A percentile compares a stretch with the other conserved stretches of the same genome.
phyloP scores from a whole-genome alignment of 2,888 invertebrate genomes.

The Julus scanicus region DNA sequence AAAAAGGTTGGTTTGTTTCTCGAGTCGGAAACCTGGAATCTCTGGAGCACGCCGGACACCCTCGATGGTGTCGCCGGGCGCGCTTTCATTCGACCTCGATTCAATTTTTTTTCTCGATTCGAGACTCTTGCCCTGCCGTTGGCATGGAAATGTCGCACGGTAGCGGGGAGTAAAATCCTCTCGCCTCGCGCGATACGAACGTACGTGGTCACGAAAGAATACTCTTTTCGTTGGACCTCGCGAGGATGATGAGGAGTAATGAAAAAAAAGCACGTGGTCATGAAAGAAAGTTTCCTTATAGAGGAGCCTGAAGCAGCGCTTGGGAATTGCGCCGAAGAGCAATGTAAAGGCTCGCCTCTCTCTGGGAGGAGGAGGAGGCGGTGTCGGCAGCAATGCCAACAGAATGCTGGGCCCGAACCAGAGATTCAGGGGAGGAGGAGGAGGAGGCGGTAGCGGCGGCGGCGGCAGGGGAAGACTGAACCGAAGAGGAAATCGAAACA shows the following conservation, averaged over 20 bases:
- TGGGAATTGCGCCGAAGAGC: slow-evolving; percentile 57
- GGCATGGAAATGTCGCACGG: no score
- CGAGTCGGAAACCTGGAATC: neutral
- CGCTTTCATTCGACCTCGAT: no score
- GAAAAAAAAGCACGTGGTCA: neutral
- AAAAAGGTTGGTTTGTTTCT: slow-evolving; percentile 63
- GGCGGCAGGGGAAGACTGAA: slow-evolving; percentile 37
- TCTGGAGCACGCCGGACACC: neutral
- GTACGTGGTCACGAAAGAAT: no score
- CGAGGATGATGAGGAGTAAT: no score
- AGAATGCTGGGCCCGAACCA: neutral
- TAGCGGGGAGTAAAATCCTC: no score
- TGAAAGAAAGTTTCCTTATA: slow-evolving; percentile 56
- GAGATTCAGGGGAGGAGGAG: slow-evolving; percentile 34
- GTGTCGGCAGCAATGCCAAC: neutral
- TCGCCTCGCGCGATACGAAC: no score
- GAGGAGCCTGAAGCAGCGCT: slow-evolving; percentile 60
- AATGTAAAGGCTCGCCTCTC: slow-evolving; percentile 51
- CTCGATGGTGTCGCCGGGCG: no score
- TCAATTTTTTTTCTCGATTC: no score
- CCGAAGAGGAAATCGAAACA: neutral
- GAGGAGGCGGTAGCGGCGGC: slow-evolving; percentile 37
- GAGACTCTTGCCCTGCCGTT: no score
- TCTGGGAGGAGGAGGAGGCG: slow-evolving; percentile 50
- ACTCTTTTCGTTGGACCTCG: no score